Evolutionary conservation across 2,888 invertebrate species (phyloP).

Genomic region (Pemphredon lugubris): DNA sequence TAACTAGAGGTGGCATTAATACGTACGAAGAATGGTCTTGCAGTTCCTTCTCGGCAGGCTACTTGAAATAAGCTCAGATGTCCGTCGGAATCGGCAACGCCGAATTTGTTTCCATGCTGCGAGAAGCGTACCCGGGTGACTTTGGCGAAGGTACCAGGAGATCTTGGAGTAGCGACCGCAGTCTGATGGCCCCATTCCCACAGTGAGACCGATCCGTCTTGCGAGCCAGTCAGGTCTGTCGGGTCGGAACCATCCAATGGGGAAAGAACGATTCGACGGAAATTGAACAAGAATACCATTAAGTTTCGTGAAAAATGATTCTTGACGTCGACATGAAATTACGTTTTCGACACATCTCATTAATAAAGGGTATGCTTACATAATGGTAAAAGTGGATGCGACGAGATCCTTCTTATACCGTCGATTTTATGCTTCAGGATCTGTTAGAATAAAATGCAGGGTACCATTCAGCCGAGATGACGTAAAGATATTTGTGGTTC

Average conservation of each 20-base stretch:
- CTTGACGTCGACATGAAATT: too few relatives aligned
- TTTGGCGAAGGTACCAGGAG: slow-evolving; percentile 97
- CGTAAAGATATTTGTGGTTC: neutral
- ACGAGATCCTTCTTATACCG: slow-evolving; percentile 96
- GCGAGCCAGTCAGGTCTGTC: slow-evolving; percentile 94
- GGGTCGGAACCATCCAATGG: too few relatives aligned
- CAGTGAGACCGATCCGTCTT: slow-evolving; percentile 96
- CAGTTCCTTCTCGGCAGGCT: slow-evolving; percentile 88
- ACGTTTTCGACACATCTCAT: too few relatives aligned
- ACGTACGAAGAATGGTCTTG: slow-evolving; percentile 93
- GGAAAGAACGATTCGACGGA: too few relatives aligned
- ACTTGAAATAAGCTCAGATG: slow-evolving; percentile 98
- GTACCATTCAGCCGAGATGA: neutral
- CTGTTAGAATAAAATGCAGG: slow-evolving; percentile 83
- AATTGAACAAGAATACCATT: too few relatives aligned
- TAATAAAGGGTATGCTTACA: slow-evolving; percentile 89
- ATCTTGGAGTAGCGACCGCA: slow-evolving; percentile 93
- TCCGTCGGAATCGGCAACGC: slow-evolving; percentile 98
- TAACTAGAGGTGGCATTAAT: too few relatives aligned
- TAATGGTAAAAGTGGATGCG: slow-evolving; percentile 96
- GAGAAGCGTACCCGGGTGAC: slow-evolving; percentile 98
- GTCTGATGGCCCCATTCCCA: slow-evolving; percentile 99
- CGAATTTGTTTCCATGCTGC: slow-evolving; percentile 98
- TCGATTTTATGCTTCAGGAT: slow-evolving; percentile 96
- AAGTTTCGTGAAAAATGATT: too few relatives aligned